phyloP scores from a whole-genome alignment of 2,797 vertebrate genomes.

The Syndactyla subalaris region DNA sequence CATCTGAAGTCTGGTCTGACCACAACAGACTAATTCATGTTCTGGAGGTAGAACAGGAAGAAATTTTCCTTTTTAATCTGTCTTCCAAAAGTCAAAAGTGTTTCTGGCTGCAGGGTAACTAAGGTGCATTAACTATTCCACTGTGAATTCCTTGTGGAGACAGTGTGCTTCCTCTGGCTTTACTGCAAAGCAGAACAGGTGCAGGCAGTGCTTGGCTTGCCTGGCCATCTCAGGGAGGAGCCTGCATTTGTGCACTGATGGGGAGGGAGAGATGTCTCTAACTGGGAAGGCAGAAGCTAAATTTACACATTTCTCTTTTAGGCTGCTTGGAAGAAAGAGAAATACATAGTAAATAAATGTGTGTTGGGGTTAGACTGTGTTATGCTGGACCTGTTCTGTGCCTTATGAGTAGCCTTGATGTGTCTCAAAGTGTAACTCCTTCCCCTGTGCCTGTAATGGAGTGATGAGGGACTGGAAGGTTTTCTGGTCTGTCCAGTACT shows the following conservation, averaged over 20 bases:
- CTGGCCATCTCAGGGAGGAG: background rate
- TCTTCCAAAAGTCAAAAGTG: background rate
- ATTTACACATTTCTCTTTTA: background rate
- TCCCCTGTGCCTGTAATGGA: background rate
- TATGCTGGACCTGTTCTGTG: background rate
- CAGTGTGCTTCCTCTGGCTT: background rate
- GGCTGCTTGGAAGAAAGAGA: background rate
- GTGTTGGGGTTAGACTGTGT: background rate
- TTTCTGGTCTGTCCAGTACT: background rate
- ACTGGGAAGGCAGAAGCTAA: conserved; percentile 8
- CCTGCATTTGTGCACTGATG: background rate
- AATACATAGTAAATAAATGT: background rate
- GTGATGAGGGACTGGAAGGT: background rate
- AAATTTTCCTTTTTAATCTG: background rate
- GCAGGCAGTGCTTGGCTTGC: conserved; percentile 7
- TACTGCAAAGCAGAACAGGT: conserved; percentile 6
- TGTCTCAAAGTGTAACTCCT: background rate
- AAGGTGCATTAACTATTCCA: conserved; percentile 34
- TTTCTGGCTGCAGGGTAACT: conserved; percentile 28
- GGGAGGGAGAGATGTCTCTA: background rate
- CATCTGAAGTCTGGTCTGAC: background rate
- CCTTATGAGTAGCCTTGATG: background rate
- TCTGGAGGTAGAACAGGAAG: conserved; percentile 25
- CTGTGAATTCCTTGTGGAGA: conserved; percentile 19
- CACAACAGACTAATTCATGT: background rate